Conservation (phyloP, 2,888 invertebrate species). For the Erebia epiphron region DNA sequence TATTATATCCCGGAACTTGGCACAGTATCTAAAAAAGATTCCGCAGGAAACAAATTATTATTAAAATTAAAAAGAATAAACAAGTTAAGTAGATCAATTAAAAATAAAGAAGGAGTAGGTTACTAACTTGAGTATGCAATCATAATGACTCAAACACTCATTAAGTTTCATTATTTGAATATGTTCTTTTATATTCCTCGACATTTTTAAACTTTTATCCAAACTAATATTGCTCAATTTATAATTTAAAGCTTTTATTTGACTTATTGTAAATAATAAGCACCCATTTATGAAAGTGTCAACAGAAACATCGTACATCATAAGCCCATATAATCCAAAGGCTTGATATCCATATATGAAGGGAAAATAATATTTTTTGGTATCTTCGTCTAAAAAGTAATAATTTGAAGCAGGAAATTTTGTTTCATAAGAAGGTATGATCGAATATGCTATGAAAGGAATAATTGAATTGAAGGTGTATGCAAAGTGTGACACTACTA, state of each 20-base stretch:
- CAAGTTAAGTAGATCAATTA: not conserved
- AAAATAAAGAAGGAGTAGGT: not conserved
- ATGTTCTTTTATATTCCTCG: constrained; percentile 10
- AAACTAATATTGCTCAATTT: constrained; percentile 10
- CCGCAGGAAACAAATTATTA: not conserved
- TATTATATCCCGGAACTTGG: constrained; percentile 49
- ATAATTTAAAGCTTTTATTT: constrained; percentile 25
- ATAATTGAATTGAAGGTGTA: constrained; percentile 19
- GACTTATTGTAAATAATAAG: constrained; percentile 26
- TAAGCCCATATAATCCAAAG: constrained; percentile 30
- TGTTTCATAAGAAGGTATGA: constrained; percentile 20
- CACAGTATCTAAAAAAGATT: constrained; percentile 21
- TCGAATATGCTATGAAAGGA: constrained; percentile 13
- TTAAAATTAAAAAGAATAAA: not conserved
- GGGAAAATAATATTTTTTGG: constrained; percentile 18
- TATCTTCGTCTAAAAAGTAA: constrained; percentile 25
- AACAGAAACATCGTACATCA: constrained; percentile 22
- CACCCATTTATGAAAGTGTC: constrained; percentile 25
- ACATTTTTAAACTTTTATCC: constrained; percentile 6
- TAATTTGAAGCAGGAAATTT: constrained; percentile 29
- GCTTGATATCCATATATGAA: constrained; percentile 22
- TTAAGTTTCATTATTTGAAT: constrained; percentile 18
- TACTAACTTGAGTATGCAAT: constrained; percentile 25
- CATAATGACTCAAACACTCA: constrained; percentile 27
- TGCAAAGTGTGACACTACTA: constrained; percentile 26